Evolutionary conservation across 1,140 invertebrate genomes (phyloP).

Genomic region (Drosophila mojavensis): DNA sequence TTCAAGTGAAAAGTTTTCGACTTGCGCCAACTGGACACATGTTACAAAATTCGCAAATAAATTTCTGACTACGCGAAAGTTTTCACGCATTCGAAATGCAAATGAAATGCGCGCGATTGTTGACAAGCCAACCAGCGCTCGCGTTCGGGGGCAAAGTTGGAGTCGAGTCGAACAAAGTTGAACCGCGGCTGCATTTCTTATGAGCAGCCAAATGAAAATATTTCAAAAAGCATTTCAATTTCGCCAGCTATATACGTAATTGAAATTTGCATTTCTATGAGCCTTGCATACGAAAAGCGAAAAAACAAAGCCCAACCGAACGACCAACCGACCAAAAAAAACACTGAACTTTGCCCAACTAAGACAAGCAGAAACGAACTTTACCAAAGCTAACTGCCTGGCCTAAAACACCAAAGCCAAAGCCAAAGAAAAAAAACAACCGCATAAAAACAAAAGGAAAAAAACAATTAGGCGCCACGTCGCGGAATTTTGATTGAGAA

Average conservation of each 20-base stretch:
- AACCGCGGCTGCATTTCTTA: constrained; percentile 65
- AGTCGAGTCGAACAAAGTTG: constrained; percentile 32
- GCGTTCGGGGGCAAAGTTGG: constrained; percentile 7
- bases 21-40: constrained; percentile 72
- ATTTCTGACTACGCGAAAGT: constrained; percentile 63
- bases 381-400: constrained; percentile 8
- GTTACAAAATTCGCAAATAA: constrained; percentile 82
- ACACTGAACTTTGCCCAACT: constrained; percentile 27
- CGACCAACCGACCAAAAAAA: constrained; percentile 18
- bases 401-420: background rate
- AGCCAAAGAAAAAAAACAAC: background rate
- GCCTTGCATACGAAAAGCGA: constrained; percentile 27
- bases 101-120: constrained; percentile 78
- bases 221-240: constrained; percentile 78
- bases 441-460: constrained; percentile 44
- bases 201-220: constrained; percentile 65
- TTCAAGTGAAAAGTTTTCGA: constrained; percentile 69
- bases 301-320: constrained; percentile 7
- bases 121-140: constrained; percentile 42
- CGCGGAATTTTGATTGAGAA: constrained; percentile 76
- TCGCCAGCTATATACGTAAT: constrained; percentile 74
- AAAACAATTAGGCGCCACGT: constrained; percentile 71
- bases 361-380: constrained; percentile 45
- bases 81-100: constrained; percentile 72
- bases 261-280: constrained; percentile 78